phyloP scores from a whole-genome alignment of 2,113 vertebrate species.

The Podarcis raffonei region DNA sequence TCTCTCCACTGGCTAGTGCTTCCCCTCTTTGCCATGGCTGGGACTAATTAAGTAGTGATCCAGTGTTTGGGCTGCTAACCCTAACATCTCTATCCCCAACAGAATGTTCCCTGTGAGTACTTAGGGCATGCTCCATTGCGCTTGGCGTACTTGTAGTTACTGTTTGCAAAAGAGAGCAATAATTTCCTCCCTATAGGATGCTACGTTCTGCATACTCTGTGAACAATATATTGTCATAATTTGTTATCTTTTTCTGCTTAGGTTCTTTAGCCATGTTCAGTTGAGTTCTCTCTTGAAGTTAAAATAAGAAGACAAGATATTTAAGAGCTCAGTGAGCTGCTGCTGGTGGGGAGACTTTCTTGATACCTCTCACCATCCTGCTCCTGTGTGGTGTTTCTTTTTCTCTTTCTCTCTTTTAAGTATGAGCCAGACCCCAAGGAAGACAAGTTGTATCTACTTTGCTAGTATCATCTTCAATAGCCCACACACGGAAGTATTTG shows the following conservation, averaged over 20 bases:
- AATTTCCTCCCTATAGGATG: slow-evolving; percentile 20
- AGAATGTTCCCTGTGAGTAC: not conserved
- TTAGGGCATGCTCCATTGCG: slow-evolving; percentile 21
- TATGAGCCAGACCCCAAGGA: rapidly evolving
- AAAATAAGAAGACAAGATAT: slow-evolving; percentile 47
- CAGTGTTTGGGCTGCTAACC: not conserved
- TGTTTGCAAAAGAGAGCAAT: slow-evolving; percentile 53
- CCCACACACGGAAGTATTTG: not conserved
- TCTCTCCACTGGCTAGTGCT: not conserved
- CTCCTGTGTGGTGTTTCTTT: not conserved
- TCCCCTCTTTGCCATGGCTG: not conserved
- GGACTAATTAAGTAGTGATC: not conserved
- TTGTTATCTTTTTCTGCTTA: slow-evolving; percentile 57
- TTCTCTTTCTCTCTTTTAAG: not conserved
- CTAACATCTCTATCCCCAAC: not conserved
- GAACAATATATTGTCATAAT: slow-evolving; percentile 68
- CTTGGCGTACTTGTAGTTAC: slow-evolving; percentile 48
- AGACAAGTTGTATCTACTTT: not conserved
- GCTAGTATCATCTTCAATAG: rapidly evolving
- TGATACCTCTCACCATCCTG: slow-evolving; percentile 12
- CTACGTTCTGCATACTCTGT: slow-evolving; percentile 41
- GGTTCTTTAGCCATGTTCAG: slow-evolving; percentile 43
- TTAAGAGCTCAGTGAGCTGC: slow-evolving; percentile 21
- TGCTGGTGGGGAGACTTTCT: slow-evolving; percentile 5
- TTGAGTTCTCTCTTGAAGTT: slow-evolving; percentile 40